Base-by-base conservation (phyloP, 2,888 invertebrate genomes). In the Caenorhabditis angaria region DNA sequence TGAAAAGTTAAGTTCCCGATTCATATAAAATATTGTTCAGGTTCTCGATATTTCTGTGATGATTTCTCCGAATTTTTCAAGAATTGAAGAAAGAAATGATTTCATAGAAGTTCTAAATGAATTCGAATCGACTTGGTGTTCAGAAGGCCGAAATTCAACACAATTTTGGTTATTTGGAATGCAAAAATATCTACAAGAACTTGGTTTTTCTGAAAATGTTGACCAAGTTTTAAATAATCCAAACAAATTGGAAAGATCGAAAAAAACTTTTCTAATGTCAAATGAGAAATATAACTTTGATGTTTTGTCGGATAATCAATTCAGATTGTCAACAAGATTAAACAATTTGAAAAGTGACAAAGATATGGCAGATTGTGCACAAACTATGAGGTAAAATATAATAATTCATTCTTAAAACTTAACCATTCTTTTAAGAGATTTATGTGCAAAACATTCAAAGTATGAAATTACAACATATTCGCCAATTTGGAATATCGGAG, bases 81-180 rank as follows among this genome's bases (percentile, higher is more conserved):
- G 67, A 48, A 12, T 51, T 0, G 35, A 48, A 0, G 64, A 80
- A 55, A 50, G 83, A 27, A 51, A 61, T 8, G 47, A 64, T 1
- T 83, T 84, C 61, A 53, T 84, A 25, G 29, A 47, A 20, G 68
- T 68, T 20, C 55, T 83, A 20, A 32, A 68, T 12, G 76, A 78
- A 29, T 77, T 83, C 53, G 83, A 84, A 66, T 65, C 60, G 0
- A 76, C 76, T 12, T 76, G 74, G 65, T 78, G 76, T 32, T 76
- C 76, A 18, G 63, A 64, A 25, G 76, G 76, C 0, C 32, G 71
- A 18, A 70, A 78, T 20, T 70, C 59, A 58, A 84, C 85, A 0
- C 69, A 80, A 48, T 85, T 85, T 62, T 85, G 82, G 82, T 76
- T 76, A 32, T 80, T 80, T 32, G 81, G 72, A 22, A 82, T 79